Evolutionary conservation across 2,797 vertebrate genomes (phyloP).

Genomic region (Pseudochromis fuscus): DNA sequence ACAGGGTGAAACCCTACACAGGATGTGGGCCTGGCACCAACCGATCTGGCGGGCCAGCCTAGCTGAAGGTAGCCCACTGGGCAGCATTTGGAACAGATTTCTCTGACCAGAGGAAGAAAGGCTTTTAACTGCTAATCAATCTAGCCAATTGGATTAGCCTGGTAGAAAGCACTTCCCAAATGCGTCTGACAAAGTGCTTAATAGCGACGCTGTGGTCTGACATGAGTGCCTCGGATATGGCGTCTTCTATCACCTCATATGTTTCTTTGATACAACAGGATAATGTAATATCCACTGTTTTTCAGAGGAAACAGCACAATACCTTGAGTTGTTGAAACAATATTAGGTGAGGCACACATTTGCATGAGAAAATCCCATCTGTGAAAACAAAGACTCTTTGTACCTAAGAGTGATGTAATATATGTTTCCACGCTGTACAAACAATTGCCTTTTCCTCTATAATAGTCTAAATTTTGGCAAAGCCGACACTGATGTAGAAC

Average conservation of each 20-base stretch:
- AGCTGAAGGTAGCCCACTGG: slow-evolving; percentile 71
- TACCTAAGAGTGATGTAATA: slow-evolving; percentile 65
- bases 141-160: slow-evolving; percentile 81
- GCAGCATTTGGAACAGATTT: slow-evolving; percentile 76
- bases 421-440: slow-evolving; percentile 67
- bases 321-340: slow-evolving; percentile 54
- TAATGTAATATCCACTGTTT: slow-evolving; percentile 54
- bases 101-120: slow-evolving; percentile 79
- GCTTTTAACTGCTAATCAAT: slow-evolving; percentile 86
- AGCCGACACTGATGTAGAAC: slow-evolving; percentile 37
- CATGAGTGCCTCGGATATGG: slow-evolving; percentile 78
- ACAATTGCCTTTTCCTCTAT: slow-evolving; percentile 62
- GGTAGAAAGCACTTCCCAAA: slow-evolving; percentile 80
- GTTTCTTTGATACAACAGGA: slow-evolving; percentile 63
- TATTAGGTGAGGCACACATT: slow-evolving; percentile 58
- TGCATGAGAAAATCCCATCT: slow-evolving; percentile 65
- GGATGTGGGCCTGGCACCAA: slow-evolving; percentile 81
- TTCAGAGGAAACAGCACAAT: slow-evolving; percentile 52
- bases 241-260: slow-evolving; percentile 70
- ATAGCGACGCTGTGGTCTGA: slow-evolving; percentile 78
- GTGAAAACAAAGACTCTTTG: slow-evolving; percentile 72
- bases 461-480: slow-evolving; percentile 57
- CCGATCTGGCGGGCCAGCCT: slow-evolving; percentile 66
- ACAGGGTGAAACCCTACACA: slow-evolving; percentile 80
- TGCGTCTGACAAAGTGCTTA: slow-evolving; percentile 83